A percentile compares a stretch with the other conserved stretches of the same genome.
These are phyloP conservation scores for Stenurella melanura DNA, from an alignment of 2,888 invertebrate genomes.

Conservation along the genomic window DNA sequence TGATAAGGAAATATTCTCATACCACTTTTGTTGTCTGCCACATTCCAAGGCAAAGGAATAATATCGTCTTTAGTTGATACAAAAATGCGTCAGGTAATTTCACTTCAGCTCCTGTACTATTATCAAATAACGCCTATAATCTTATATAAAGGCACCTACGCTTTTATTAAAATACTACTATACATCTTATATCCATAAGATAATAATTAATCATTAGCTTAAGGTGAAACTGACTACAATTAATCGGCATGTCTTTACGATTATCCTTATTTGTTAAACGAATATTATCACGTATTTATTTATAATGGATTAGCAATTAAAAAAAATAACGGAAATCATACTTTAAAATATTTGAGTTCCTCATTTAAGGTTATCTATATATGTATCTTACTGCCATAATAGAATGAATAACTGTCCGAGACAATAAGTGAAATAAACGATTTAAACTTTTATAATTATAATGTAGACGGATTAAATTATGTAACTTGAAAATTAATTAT, in stretches of 20 bases:
- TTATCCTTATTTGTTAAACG: slow-evolving; percentile 26
- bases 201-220: slow-evolving; percentile 16
- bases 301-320: slow-evolving; percentile 9
- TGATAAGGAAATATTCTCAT: too few species aligned
- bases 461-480: too few species aligned
- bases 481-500: too few species aligned
- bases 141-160: slow-evolving; percentile 8
- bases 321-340: not conserved
- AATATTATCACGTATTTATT: slow-evolving; percentile 8
- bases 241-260: slow-evolving; percentile 5
- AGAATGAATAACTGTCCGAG: not conserved
- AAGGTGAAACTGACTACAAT: slow-evolving; percentile 4
- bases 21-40: too few species aligned
- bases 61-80: too few species aligned
- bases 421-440: not conserved
- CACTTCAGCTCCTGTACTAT: too few species aligned
- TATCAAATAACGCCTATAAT: slow-evolving; percentile 13
- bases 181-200: slow-evolving; percentile 3
- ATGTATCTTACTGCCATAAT: not conserved
- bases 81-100: too few species aligned
- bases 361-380: slow-evolving; percentile 3
- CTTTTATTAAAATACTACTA: slow-evolving; percentile 20
- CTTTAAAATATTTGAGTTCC: not conserved
- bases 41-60: too few species aligned
- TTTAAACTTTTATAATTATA: not conserved